Evolutionary conservation across 2,113 vertebrate species (phyloP), one percentile per base, ranked within the genome.

Genomic region (Cheilinus undulatus): DNA sequence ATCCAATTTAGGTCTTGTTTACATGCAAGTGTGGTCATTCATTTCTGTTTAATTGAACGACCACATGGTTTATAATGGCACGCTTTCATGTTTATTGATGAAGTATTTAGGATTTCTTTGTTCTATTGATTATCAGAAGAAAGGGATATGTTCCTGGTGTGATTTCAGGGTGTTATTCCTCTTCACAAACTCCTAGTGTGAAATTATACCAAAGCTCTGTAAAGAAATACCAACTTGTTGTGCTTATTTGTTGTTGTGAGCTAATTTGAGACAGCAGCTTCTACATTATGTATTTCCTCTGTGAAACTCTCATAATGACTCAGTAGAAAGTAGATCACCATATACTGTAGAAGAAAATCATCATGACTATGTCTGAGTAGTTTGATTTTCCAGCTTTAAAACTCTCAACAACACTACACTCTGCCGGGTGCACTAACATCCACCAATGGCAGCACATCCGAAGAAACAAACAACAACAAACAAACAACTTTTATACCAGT

Each of bases 241-340:
- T n/a, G n/a, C n/a, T n/a, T n/a, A n/a, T n/a, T n/a, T n/a, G n/a
- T n/a, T n/a, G n/a, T n/a, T n/a, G n/a, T n/a, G n/a, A n/a, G n/a
- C n/a, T n/a, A n/a, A n/a, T n/a, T n/a, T n/a, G n/a, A n/a, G n/a
- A n/a, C n/a, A n/a, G n/a, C n/a, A n/a, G n/a, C n/a, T n/a, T n/a
- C n/a, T n/a, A n/a, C n/a, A n/a, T n/a, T n/a, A 54, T 81, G 60
- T 59, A 51, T 62, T 70, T 78, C 79, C 73, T 73, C 26, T 79
- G 56, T 68, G 67, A 20, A 2, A 60, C 62, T 82, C 73, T 60
- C 23, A 15, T 2, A 69, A 48, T 82, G 74, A 82, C 62, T 81
- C 80, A 70, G 26, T 6, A 22, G 24, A 22, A 14, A 62, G 60
- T 57, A 48, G 66, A 60, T 68, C 3, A 32, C 1, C 30, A 57